phyloP scores from a whole-genome alignment of 2,797 vertebrate species.

The Bucorvus abyssinicus region DNA sequence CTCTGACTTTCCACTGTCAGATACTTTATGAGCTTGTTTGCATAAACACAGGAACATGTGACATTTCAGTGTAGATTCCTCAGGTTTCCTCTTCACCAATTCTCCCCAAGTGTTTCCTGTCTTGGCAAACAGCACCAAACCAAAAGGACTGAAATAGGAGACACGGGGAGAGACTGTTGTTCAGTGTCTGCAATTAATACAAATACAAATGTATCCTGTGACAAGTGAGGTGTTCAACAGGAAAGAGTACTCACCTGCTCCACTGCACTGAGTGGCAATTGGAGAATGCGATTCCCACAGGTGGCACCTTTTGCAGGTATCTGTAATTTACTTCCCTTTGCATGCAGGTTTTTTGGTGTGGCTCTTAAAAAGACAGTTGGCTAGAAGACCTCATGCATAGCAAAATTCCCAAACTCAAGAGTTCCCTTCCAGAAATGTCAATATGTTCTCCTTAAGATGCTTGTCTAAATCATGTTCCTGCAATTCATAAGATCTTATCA shows the following conservation, averaged over 20 bases:
- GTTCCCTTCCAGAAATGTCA: neutral
- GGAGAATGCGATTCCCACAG: neutral
- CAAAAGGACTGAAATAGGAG: neutral
- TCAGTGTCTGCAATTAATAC: neutral
- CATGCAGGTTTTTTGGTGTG: neutral
- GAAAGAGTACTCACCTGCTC: neutral
- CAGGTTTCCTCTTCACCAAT: neutral
- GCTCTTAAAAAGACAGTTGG: neutral
- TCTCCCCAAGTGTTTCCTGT: neutral
- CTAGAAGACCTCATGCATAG: neutral
- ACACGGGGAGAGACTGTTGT: neutral
- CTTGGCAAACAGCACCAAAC: neutral
- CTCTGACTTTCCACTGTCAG: slow-evolving; percentile 1
- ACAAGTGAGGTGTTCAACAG: neutral
- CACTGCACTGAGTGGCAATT: neutral
- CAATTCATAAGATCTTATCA: slow-evolving; percentile 19
- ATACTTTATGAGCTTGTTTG: neutral
- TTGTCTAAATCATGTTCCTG: neutral
- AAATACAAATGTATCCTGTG: neutral
- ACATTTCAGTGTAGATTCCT: neutral
- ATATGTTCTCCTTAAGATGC: neutral
- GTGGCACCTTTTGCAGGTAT: neutral
- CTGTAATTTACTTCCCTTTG: neutral
- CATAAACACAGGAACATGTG: neutral
- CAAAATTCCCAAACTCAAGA: neutral